Conservation (phyloP, 2,888 invertebrate genomes). For the Creontiades dilutus region DNA sequence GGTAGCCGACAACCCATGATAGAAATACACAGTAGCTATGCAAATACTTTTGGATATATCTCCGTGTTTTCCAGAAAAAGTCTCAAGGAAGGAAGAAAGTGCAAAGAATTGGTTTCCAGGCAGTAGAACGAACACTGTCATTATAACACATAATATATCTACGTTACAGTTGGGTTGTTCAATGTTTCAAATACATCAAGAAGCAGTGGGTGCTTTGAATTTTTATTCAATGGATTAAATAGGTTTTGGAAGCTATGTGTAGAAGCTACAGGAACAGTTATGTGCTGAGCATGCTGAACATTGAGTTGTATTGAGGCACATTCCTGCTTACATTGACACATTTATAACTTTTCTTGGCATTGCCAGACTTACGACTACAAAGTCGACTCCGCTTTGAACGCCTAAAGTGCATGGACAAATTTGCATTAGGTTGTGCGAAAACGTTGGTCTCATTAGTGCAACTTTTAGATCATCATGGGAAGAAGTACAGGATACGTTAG, state of each 20-base stretch:
- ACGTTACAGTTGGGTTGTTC: not conserved
- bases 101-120: too few species aligned
- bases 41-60: too few species aligned
- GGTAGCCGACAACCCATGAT: too few species aligned
- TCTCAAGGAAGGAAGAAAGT: too few species aligned
- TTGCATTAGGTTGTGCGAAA: not conserved
- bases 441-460: not conserved
- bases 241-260: slow-evolving; percentile 13
- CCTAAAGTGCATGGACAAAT: slow-evolving; percentile 9
- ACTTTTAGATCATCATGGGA: not conserved
- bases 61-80: too few species aligned
- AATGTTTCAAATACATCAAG: not conserved
- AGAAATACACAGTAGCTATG: too few species aligned
- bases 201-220: not conserved
- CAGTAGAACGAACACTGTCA: too few species aligned
- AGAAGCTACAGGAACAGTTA: slow-evolving; percentile 27
- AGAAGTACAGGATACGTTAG: not conserved
- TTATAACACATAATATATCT: too few species aligned
- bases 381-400: slow-evolving; percentile 17
- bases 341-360: slow-evolving; percentile 15
- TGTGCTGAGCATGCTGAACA: slow-evolving; percentile 35
- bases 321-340: slow-evolving; percentile 9
- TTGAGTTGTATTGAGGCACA: slow-evolving; percentile 15
- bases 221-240: not conserved
- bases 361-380: slow-evolving; percentile 28